These are phyloP conservation scores for Xiphorhynchus elegans DNA, from an alignment of 2,113 vertebrate species.

Conservation along the genomic window DNA sequence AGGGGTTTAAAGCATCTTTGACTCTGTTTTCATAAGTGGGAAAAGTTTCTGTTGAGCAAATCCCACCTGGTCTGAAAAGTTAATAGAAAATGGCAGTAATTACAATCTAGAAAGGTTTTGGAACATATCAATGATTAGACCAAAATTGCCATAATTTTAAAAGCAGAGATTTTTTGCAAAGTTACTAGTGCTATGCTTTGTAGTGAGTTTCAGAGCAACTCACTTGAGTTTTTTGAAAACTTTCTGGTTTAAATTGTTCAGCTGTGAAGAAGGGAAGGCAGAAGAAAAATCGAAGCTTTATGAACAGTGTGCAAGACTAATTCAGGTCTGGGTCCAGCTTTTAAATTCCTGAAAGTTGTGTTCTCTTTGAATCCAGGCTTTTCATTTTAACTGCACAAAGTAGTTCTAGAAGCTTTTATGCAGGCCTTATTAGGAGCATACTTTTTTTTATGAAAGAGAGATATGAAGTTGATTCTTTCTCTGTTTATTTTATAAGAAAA, in stretches of 20 bases:
- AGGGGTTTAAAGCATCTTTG: background rate
- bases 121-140: background rate
- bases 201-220: slow-evolving; percentile 18
- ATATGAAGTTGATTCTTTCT: background rate
- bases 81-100: background rate
- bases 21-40: background rate
- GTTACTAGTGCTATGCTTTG: background rate
- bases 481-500: background rate
- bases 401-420: background rate
- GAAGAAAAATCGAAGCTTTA: slow-evolving; percentile 25
- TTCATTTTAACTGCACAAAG: background rate
- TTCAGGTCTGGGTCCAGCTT: background rate
- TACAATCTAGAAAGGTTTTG: background rate
- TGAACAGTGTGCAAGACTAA: background rate
- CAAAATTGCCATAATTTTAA: background rate
- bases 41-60: background rate
- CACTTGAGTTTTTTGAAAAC: background rate
- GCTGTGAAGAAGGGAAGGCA: background rate
- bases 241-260: background rate
- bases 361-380: background rate
- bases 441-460: background rate
- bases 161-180: slow-evolving; percentile 4
- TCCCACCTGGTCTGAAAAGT: background rate
- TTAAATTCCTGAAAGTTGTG: background rate
- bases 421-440: background rate